Evolutionary conservation across 2,797 vertebrate genomes (phyloP).

Genomic region (Sebastolobus alascanus): DNA sequence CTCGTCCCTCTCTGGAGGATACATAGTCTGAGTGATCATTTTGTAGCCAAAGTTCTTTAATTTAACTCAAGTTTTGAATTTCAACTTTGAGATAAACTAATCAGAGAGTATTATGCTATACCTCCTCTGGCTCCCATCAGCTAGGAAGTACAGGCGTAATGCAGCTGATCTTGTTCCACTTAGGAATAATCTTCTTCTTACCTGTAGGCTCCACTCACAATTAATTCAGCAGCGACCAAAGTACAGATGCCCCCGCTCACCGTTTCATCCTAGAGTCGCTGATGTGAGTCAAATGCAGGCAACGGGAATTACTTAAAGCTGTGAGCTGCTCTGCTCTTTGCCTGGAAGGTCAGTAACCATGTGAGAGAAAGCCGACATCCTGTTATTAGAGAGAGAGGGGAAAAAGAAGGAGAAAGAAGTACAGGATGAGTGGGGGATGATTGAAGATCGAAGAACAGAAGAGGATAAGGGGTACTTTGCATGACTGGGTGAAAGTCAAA

Average conservation of each 20-base stretch:
- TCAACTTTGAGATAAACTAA: background rate
- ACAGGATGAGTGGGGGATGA: slow-evolving; percentile 51
- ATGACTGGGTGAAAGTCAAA: slow-evolving; percentile 60
- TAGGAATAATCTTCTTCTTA: slow-evolving; percentile 35
- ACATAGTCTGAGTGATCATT: background rate
- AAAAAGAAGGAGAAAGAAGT: slow-evolving; percentile 17
- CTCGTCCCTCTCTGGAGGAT: slow-evolving; percentile 5
- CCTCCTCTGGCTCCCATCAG: slow-evolving; percentile 25
- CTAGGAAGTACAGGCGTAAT: slow-evolving; percentile 3
- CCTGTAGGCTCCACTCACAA: slow-evolving; percentile 28
- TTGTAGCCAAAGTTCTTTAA: slow-evolving; percentile 10
- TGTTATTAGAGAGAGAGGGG: slow-evolving; percentile 63
- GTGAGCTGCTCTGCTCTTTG: slow-evolving; percentile 70
- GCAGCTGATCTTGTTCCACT: slow-evolving; percentile 52
- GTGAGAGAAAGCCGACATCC: slow-evolving; percentile 80
- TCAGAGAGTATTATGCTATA: background rate
- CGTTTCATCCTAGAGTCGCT: slow-evolving; percentile 41
- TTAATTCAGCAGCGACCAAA: slow-evolving; percentile 25
- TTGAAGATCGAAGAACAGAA: slow-evolving; percentile 62
- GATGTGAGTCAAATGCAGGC: slow-evolving; percentile 57
- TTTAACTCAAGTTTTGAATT: slow-evolving; percentile 17
- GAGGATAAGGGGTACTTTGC: slow-evolving; percentile 49
- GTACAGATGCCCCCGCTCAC: slow-evolving; percentile 17
- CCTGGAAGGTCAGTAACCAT: slow-evolving; percentile 80
- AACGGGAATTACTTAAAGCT: slow-evolving; percentile 88